Percentiles rank a stretch among this genome's conserved stretches.
Conservation (phyloP, 2,888 invertebrate species). For the Mesorhabditis spiculigera region DNA sequence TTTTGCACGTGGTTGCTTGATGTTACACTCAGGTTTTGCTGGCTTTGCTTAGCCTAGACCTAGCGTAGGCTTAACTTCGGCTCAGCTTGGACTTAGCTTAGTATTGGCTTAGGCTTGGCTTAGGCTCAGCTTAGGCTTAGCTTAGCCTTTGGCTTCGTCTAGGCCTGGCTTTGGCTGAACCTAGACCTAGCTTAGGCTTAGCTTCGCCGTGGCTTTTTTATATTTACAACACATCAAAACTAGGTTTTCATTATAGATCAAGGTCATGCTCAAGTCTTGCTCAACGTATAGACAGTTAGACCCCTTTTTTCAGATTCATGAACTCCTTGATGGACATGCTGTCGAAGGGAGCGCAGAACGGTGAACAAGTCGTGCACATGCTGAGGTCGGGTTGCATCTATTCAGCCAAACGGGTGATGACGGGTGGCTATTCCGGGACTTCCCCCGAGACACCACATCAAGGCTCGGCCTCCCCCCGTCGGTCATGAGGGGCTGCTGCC, state of each 20-base stretch:
- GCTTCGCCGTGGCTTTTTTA: background rate
- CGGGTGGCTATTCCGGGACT: background rate
- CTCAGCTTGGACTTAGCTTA: too few relatives aligned
- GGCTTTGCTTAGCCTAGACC: background rate
- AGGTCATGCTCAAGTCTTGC: too few relatives aligned
- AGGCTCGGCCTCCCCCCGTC: background rate
- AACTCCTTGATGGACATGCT: slow-evolving; percentile 46
- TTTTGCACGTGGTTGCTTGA: background rate
- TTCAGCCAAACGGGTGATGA: background rate
- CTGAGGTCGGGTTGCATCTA: slow-evolving; percentile 18
- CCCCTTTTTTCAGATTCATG: slow-evolving; percentile 9
- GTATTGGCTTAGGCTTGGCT: too few relatives aligned
- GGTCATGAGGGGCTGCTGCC: background rate
- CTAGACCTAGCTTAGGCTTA: background rate
- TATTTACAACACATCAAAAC: slow-evolving; percentile 50
- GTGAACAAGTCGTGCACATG: slow-evolving; percentile 33
- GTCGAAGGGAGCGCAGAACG: slow-evolving; percentile 35
- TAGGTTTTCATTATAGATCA: background rate
- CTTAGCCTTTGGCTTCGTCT: too few relatives aligned
- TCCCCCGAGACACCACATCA: background rate
- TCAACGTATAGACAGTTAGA: too few relatives aligned
- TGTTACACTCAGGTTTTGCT: background rate
- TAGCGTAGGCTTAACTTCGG: too few relatives aligned
- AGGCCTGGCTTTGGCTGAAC: too few relatives aligned
- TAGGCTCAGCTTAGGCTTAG: too few relatives aligned